phyloP scores from a whole-genome alignment of 2,888 invertebrate species.

The Lordiphosa andalusiaca region DNA sequence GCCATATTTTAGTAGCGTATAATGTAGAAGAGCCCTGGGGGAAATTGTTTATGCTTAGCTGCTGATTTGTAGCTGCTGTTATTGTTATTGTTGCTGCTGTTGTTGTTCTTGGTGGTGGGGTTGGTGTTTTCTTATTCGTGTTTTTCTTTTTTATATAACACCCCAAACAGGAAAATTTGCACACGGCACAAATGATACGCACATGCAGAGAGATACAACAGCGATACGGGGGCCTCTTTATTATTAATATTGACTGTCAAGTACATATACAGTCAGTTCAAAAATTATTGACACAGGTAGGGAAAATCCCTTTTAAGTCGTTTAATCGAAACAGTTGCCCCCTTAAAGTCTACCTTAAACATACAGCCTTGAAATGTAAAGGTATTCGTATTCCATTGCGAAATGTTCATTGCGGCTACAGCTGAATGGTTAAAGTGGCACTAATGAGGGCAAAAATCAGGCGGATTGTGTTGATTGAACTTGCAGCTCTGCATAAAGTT shows the following conservation, averaged over 20 bases:
- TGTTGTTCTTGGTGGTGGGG: slow-evolving; percentile 4
- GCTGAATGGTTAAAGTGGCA: too few relatives aligned
- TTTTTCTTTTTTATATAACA: slow-evolving; percentile 25
- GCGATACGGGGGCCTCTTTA: slow-evolving; percentile 15
- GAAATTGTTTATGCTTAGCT: slow-evolving; percentile 49
- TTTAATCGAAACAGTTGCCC: too few relatives aligned
- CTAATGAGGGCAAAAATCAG: too few relatives aligned
- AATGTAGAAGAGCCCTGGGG: slow-evolving; percentile 56
- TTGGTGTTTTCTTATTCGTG: slow-evolving; percentile 11
- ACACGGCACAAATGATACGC: slow-evolving; percentile 32
- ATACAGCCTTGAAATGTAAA: too few relatives aligned
- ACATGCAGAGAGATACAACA: slow-evolving; percentile 8
- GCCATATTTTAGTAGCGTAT: slow-evolving; percentile 36
- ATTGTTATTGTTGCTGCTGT: slow-evolving; percentile 12
- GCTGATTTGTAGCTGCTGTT: slow-evolving; percentile 14
- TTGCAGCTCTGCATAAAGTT: too few relatives aligned
- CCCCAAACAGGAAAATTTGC: slow-evolving; percentile 45
- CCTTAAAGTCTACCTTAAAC: too few relatives aligned
- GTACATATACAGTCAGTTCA: slow-evolving; percentile 3
- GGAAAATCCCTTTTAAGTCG: too few relatives aligned
- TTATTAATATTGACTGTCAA: slow-evolving; percentile 55
- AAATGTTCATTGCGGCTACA: too few relatives aligned
- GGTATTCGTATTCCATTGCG: too few relatives aligned
- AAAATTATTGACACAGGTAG: slow-evolving; percentile 8
- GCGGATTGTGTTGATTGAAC: too few relatives aligned